These are phyloP conservation scores for Drosophila nigricruria DNA, from an alignment of 2,888 invertebrate genomes.

Conservation along the genomic window DNA sequence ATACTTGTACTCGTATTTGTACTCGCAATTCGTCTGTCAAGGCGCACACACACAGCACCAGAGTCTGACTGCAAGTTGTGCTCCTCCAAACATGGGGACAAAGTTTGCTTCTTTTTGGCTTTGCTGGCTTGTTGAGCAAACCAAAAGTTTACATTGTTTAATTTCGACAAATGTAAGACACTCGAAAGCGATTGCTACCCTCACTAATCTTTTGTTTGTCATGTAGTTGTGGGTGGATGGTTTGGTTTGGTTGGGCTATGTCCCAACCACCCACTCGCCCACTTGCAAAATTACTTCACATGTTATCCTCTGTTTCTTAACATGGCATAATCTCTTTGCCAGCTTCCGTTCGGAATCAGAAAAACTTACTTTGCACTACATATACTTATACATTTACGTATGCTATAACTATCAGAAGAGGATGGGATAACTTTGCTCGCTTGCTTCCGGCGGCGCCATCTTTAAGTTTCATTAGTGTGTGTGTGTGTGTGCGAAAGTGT, in stretches of 20 bases:
- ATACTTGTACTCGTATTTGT: slow-evolving; percentile 53
- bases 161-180: slow-evolving; percentile 78
- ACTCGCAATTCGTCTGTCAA: slow-evolving; percentile 33
- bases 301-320: slow-evolving; percentile 71
- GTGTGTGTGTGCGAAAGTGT: slow-evolving; percentile 47
- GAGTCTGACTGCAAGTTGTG: slow-evolving; percentile 11
- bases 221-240: slow-evolving; percentile 15
- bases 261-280: not conserved
- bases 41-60: not conserved
- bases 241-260: not conserved
- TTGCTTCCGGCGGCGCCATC: slow-evolving; percentile 76
- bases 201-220: slow-evolving; percentile 76
- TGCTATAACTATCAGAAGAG: slow-evolving; percentile 25
- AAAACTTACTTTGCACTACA: slow-evolving; percentile 71
- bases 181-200: slow-evolving; percentile 70
- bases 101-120: slow-evolving; percentile 52
- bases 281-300: slow-evolving; percentile 51
- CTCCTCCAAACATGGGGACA: slow-evolving; percentile 53
- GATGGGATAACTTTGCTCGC: slow-evolving; percentile 44
- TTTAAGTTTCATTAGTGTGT: slow-evolving; percentile 70
- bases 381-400: slow-evolving; percentile 33
- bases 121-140: slow-evolving; percentile 54
- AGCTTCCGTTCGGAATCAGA: slow-evolving; percentile 48
- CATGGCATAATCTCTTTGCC: slow-evolving; percentile 77
- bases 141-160: slow-evolving; percentile 79